phyloP scores from a whole-genome alignment of 2,113 vertebrate genomes.

The Ceuthmochares aereus region DNA sequence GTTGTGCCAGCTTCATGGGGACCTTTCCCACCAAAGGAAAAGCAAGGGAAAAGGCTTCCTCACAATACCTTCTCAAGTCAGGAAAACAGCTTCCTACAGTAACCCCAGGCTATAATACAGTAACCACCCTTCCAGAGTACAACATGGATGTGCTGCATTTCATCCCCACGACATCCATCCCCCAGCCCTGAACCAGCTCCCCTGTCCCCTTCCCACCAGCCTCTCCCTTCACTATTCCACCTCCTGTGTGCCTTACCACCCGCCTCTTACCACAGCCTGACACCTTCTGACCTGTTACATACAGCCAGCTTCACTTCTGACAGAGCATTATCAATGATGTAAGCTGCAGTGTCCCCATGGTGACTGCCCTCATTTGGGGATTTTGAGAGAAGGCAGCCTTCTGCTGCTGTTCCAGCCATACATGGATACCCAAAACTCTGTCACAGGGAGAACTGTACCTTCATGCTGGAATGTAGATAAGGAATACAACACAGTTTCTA shows the following conservation, averaged over 20 bases:
- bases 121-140: not conserved
- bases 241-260: not conserved
- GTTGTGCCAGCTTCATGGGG: not conserved
- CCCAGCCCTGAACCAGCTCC: accelerated
- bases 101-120: not conserved
- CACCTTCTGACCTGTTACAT: not conserved
- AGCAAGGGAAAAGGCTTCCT: not conserved
- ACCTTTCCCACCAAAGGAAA: not conserved
- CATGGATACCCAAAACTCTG: not conserved
- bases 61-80: not conserved
- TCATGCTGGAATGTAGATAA: accelerated
- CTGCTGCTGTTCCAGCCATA: not conserved
- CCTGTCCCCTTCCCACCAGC: not conserved
- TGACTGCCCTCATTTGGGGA: not conserved
- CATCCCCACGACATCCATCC: not conserved
- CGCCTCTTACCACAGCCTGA: accelerated
- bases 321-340: accelerated
- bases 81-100: not conserved
- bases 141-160: not conserved
- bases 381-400: not conserved
- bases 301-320: not conserved
- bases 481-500: not conserved
- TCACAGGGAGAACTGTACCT: not conserved
- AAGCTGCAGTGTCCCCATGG: not conserved
- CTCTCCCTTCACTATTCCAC: not conserved